Evolutionary conservation across 2,888 invertebrate species (phyloP).

Genomic region (Margaritifera margaritifera): DNA sequence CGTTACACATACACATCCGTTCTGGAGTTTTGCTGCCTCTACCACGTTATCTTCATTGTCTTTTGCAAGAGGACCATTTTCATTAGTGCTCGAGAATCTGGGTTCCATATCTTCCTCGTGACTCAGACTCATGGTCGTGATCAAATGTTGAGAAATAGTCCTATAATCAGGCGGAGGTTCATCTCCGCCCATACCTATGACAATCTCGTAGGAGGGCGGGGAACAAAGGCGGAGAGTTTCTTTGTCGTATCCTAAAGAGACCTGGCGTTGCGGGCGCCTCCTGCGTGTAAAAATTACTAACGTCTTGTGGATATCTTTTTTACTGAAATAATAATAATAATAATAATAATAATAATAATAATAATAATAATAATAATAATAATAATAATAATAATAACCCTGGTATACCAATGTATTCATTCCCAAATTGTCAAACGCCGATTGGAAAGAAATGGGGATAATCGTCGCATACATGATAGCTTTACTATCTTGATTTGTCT

Average conservation of each 20-base stretch:
- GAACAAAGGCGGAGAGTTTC: constrained; percentile 41
- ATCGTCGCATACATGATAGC: no score
- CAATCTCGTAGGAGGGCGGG: constrained; percentile 57
- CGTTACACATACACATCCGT: constrained; percentile 8
- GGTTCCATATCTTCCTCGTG: no score
- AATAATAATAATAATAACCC: background rate
- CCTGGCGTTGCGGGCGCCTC: background rate
- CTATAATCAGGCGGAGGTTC: constrained; percentile 46
- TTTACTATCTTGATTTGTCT: no score
- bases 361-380: constrained; percentile 16
- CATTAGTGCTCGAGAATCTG: no score
- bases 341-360: constrained; percentile 10
- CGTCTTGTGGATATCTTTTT: no score
- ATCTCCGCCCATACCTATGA: constrained; percentile 33
- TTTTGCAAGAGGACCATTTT: no score
- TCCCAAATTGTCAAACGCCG: no score
- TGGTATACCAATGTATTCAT: background rate
- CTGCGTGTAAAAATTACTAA: no score
- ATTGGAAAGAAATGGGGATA: no score
- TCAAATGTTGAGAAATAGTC: constrained; percentile 12
- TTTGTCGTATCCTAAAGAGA: constrained; percentile 20
- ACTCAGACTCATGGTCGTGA: no score
- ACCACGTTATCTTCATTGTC: no score
- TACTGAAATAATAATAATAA: no score
- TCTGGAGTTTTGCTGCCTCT: background rate